These are phyloP conservation scores for Sipunculus nudus DNA, from an alignment of 2,888 invertebrate species.

Conservation along the genomic window DNA sequence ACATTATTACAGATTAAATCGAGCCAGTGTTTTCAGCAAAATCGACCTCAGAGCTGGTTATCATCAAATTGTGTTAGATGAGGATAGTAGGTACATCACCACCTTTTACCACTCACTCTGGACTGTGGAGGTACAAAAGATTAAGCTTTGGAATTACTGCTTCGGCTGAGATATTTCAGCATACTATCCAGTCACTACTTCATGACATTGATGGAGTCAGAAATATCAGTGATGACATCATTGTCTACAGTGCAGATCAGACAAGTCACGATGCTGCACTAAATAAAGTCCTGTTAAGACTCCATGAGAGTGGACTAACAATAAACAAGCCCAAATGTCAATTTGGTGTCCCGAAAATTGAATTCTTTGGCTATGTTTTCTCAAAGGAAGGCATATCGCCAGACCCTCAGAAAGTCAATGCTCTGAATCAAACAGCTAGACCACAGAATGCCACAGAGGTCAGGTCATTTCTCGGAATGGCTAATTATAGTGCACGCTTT, in stretches of 20 bases:
- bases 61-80: constrained; percentile 10
- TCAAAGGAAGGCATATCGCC: constrained; percentile 15
- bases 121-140: constrained; percentile 27
- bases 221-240: constrained; percentile 24
- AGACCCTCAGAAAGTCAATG: constrained; percentile 37
- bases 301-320: constrained; percentile 22
- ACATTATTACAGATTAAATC: constrained; percentile 19
- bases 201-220: constrained; percentile 10
- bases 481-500: constrained; percentile 40
- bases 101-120: constrained; percentile 36
- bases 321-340: constrained; percentile 23
- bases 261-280: constrained; percentile 17
- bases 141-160: constrained; percentile 23
- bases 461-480: constrained; percentile 40
- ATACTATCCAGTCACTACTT: constrained; percentile 15
- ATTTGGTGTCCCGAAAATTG: constrained; percentile 6
- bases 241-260: constrained; percentile 12
- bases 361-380: constrained; percentile 9
- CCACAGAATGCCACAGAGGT: constrained; percentile 41
- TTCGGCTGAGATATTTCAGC: constrained; percentile 21
- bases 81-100: constrained; percentile 28
- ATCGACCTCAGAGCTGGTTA: constrained; percentile 12
- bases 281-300: constrained; percentile 13
- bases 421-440: constrained; percentile 30
- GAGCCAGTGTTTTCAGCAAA: constrained; percentile 16